Evolutionary conservation across 2,113 vertebrate genomes (phyloP), one percentile per base, ranked within the genome.

Genomic region (Bombycilla garrulus): DNA sequence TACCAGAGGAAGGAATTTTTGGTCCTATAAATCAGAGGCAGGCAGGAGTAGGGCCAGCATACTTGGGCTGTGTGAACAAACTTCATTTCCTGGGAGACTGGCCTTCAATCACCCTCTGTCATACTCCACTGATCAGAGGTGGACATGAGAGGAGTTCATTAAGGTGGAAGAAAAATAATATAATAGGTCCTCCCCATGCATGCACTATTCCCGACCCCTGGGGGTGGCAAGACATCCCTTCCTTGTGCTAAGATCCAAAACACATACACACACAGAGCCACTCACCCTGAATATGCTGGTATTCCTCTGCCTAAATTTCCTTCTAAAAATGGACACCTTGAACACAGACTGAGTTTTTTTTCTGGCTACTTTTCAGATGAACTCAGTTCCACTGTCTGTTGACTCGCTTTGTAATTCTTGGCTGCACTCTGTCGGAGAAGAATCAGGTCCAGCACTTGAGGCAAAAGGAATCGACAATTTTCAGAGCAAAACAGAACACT

Each of bases 71-170:
- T 98, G 97, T 97, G 98, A 98, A 97, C 97, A 96, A 97, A 97
- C 97, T 97, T 98, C 97, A 97, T 98, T 97, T 98, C 97, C 97
- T 97, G 97, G 97, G 97, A 97, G 98, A 97, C 93, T 97, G 97
- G 96, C 96, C 96, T 97, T 98, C 97, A 98, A 98, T 98, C 97
- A 97, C 96, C 96, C 96, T 96, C 96, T 96, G 97, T 98, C 97
- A 97, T 96, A 97, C 97, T 97, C 94, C 97, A 97, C 81, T 97
- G 97, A 98, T 98, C 97, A 98, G 97, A 98, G 97, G 98, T 98
- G 98, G 97, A 98, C 97, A 98, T 98, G 97, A 97, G 97, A 97
- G 97, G 93, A 97, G 97, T 98, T 97, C 97, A 98, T 98, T 98
- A 98, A 97, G 95, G 97, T 96, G 95, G 97, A 97, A 97, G 97